Percentiles rank a stretch among this genome's conserved stretches.
These are phyloP conservation scores for Monomorium pharaonis DNA, from an alignment of 1,140 invertebrate species.

Conservation along the genomic window DNA sequence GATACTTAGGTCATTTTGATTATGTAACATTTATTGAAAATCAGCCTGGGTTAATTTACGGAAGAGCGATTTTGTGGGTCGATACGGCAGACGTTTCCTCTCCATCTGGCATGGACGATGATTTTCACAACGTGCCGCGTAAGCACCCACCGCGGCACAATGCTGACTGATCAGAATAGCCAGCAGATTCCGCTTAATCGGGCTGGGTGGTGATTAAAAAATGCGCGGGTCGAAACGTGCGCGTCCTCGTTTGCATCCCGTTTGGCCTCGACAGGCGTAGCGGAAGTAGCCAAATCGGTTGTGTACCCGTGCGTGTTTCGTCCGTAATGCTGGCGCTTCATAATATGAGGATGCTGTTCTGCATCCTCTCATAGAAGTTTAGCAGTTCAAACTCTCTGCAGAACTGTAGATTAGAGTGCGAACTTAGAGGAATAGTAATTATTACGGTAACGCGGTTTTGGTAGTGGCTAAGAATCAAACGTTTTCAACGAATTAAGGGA, in stretches of 20 bases:
- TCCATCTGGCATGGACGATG: constrained; percentile 70
- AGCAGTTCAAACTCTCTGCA: not conserved
- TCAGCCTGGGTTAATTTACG: constrained; percentile 38
- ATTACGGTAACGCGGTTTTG: not conserved
- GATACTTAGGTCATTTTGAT: not conserved
- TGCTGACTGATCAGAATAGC: constrained; percentile 66
- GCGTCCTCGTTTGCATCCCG: constrained; percentile 63
- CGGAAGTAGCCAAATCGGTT: constrained; percentile 57
- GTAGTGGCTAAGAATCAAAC: not conserved
- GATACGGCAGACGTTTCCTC: constrained; percentile 59
- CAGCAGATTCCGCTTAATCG: constrained; percentile 73
- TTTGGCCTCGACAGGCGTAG: constrained; percentile 57
- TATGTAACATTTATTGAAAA: constrained; percentile 68
- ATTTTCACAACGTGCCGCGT: constrained; percentile 73
- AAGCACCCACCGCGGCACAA: constrained; percentile 58
- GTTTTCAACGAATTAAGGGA: not conserved
- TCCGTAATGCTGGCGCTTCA: not conserved
- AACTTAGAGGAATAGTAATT: not conserved
- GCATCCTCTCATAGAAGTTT: not conserved
- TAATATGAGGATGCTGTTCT: constrained; percentile 9
- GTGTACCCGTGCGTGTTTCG: constrained; percentile 33
- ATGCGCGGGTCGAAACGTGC: constrained; percentile 56
- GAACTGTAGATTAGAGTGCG: not conserved
- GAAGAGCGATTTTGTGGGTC: constrained; percentile 64
- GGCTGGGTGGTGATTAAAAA: constrained; percentile 69